These are phyloP conservation scores for Cryptoblepharus egeriae DNA, from an alignment of 2,797 vertebrate genomes.

Conservation along the genomic window DNA sequence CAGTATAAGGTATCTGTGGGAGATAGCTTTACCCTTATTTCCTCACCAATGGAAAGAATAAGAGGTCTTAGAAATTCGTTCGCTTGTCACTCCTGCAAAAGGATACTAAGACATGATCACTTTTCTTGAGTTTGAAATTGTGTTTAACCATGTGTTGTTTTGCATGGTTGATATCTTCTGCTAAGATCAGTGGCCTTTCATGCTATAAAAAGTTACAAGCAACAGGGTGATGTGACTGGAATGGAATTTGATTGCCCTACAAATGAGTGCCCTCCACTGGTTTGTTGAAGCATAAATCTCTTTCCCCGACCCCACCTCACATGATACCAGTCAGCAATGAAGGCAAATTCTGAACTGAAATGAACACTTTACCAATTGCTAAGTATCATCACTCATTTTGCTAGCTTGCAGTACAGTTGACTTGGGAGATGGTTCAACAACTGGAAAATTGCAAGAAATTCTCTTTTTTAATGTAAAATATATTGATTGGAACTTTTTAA, in stretches of 20 bases:
- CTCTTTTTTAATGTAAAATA: constrained; percentile 7
- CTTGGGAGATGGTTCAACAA: not conserved
- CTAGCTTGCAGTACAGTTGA: not conserved
- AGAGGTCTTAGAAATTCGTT: not conserved
- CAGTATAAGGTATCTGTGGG: too few species aligned
- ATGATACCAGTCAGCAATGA: constrained; percentile 28
- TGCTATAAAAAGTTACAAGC: constrained; percentile 17
- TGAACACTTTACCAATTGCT: not conserved
- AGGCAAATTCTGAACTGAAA: constrained; percentile 13
- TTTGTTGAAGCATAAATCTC: constrained; percentile 37
- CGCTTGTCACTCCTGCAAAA: constrained; percentile 39
- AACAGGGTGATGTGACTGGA: fast-evolving
- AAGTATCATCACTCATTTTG: not conserved
- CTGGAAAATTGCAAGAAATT: constrained; percentile 5
- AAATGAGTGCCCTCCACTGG: constrained; percentile 64
- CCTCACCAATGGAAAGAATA: not conserved
- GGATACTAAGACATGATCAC: constrained; percentile 41
- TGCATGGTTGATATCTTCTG: constrained; percentile 8
- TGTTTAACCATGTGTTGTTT: constrained; percentile 48
- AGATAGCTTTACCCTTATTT: too few species aligned
- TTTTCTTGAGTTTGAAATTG: constrained; percentile 61
- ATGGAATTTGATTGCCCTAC: constrained; percentile 36
- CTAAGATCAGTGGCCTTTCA: not conserved
- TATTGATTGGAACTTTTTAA: constrained; percentile 34
- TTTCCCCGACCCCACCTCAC: not conserved